Evolutionary conservation across 2,797 vertebrate genomes (phyloP), one percentile per base, ranked within the genome.

Genomic region (Lacerta agilis): DNA sequence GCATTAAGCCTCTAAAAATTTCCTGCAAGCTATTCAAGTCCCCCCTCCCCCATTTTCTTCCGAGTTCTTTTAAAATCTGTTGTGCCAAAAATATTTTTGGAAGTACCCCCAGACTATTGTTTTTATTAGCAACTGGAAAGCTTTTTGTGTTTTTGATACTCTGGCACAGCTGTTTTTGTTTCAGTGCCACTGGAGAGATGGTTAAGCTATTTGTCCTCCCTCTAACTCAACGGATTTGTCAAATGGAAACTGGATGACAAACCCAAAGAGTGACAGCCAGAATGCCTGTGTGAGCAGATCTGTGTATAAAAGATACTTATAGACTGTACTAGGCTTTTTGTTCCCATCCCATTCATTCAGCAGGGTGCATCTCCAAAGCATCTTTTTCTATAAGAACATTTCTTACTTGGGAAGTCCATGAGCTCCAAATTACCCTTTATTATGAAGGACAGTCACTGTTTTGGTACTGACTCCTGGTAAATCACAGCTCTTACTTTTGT

Each of bases 91-190:
- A 94, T 64, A 58, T 95, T 96, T 97, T 95, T 97, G 96, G 95
- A 97, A 97, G 96, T 90, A 76, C 95, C 96, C 95, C 10, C 94
- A 96, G 93, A 93, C 93, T 94, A 95, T 96, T 97, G 95, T 96
- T 97, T 97, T 97, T 96, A 96, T 97, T 97, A 97, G 95, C 93
- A 92, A 94, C 94, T 95, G 94, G 91, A 95, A 94, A 93, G 95
- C 96, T 97, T 95, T 95, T 95, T 95, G 93, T 97, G 96, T 96
- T 97, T 97, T 96, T 93, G 95, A 97, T 96, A 94, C 95, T 94
- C 90, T 95, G 93, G 88, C 91, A 94, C 97, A 97, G 96, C 96
- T 97, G 97, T 38, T 96, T 97, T 95, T 96, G 95, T 95, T 97
- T 97, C 97, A 97, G 94, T 90, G 92, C 93, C 94, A 91, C 93